Base-by-base conservation (phyloP, 2,113 vertebrate genomes). In the Catharus fuscescens region DNA sequence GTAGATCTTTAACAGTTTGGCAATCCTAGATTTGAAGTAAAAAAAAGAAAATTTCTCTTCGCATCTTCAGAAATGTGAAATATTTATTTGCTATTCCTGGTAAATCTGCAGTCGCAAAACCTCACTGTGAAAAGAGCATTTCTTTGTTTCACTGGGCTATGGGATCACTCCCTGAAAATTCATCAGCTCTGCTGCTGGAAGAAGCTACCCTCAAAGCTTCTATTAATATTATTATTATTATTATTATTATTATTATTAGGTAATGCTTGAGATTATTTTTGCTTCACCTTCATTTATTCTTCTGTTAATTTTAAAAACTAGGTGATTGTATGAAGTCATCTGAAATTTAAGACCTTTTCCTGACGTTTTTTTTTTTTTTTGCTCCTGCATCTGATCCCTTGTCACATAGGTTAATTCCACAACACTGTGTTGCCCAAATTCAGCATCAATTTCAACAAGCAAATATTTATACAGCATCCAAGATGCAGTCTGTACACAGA, bases 391-490 rank as follows among this genome's bases (percentile, higher is more conserved):
- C 66, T 67, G 56, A 69, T 56, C 16, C 23, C 26, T 11, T 42
- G 42, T 79, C 70, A 52, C 32, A 29, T 4, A 53, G 54, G 40
- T 90, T 74, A 89, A 86, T 89, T 91, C 89, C 61, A 52, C 59
- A 67, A 50, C 36, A 48, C 10, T 4, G 3, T 38, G 25, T 64
- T 82, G 56, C 44, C 74, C 2, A 2, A 87, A 94, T 82, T 77
- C 65, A 50, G 71, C 74, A 82, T 44, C 60, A 44, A 59, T 93
- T 87, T 94, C 60, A 77, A 54, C n/a, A 83, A 54, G 56, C 67
- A 95, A 95, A 94, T 95, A 94, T 92, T 89, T 92, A 76, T 45
- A 60, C 73, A 80, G 62, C 47, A 70, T 83, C 64, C 2, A 4
- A 74, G 79, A 50, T 77, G 64, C 67, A 78, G 76, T 59, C 71